These are phyloP conservation scores for Antechinus stuartii DNA, from an alignment of 2,113 vertebrate species.

Conservation along the genomic window DNA sequence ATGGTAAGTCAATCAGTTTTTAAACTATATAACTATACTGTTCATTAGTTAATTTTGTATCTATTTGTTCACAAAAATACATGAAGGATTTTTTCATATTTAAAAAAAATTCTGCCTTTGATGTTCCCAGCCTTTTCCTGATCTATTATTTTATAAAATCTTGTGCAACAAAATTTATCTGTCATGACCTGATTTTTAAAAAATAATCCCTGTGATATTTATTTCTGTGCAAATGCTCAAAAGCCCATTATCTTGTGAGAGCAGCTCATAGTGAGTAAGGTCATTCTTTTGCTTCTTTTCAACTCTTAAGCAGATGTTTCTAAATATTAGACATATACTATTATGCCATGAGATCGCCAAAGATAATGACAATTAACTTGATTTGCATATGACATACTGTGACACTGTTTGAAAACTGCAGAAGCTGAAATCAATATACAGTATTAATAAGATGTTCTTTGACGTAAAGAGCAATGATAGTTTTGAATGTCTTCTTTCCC, in stretches of 20 bases:
- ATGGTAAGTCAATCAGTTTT: background rate
- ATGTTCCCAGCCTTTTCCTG: background rate
- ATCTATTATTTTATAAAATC: background rate
- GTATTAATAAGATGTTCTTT: rapidly evolving
- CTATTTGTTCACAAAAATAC: background rate
- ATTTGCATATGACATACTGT: background rate
- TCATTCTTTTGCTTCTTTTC: background rate
- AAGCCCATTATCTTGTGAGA: background rate
- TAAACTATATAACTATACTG: background rate
- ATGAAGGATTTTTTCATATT: background rate
- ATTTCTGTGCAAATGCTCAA: background rate
- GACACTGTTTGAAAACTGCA: background rate
- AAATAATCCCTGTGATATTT: background rate
- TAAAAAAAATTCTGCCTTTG: background rate
- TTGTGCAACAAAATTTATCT: background rate
- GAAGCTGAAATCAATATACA: too few relatives aligned
- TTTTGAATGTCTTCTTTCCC: background rate
- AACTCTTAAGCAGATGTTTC: background rate
- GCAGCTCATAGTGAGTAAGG: background rate
- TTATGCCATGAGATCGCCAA: rapidly evolving
- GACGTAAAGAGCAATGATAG: background rate
- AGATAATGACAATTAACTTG: constrained; percentile 21
- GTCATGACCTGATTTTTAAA: background rate
- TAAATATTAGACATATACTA: constrained; percentile 23
- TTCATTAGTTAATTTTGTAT: background rate